Base-by-base conservation (phyloP, 2,888 invertebrate species). In the Lycaena phlaeas region DNA sequence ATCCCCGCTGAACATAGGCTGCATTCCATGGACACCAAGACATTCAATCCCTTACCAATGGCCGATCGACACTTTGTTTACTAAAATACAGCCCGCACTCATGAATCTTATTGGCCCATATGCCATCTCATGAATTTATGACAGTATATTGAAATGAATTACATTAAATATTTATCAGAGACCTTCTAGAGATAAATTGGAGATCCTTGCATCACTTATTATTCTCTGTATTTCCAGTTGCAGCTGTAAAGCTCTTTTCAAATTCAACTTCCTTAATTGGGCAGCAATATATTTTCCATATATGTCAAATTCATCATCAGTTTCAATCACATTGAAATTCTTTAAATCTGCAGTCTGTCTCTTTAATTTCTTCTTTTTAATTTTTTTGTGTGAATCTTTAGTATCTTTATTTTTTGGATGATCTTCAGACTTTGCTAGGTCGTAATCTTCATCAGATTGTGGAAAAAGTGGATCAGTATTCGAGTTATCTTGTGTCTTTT, bases 251-350 rank as follows among this genome's bases (percentile, higher is more conserved):
- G 82, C 81, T 41, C 67, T 75, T 37, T 67, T 64, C 27, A 79
- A 51, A 25, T 69, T 64, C 71, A 84, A 73, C 36, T 64, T 67
- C 39, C 82, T 67, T n/a, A 84, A 49, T 42, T 84, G 84, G 31
- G 75, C 61, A 6, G 82, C 82, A 25, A 84, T 74, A 41, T 72
- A 81, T 52, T 74, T 77, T 0, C 81, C 82, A 50, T 81, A 84
- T 18, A 81, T 72, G 50, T 82, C 82, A 64, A 79, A 84, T 45
- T 84, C 84, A 58, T 84, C 84, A 28, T 81, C 78, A 54, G 26
- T 15, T 15, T n/a, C 42, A 53, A 30, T 50, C 54, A 49, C 58
- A 10, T 15, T 26, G 10, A 17, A 27, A n/a, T 18, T 41, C 36
- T 39, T 44, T 27, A 38, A 38, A 12, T 53, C 27, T 17, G 53